A percentile compares a stretch with the other conserved stretches of the same genome.
Conservation (phyloP, 2,888 invertebrate species). For the Steinernema carpocapsae region DNA sequence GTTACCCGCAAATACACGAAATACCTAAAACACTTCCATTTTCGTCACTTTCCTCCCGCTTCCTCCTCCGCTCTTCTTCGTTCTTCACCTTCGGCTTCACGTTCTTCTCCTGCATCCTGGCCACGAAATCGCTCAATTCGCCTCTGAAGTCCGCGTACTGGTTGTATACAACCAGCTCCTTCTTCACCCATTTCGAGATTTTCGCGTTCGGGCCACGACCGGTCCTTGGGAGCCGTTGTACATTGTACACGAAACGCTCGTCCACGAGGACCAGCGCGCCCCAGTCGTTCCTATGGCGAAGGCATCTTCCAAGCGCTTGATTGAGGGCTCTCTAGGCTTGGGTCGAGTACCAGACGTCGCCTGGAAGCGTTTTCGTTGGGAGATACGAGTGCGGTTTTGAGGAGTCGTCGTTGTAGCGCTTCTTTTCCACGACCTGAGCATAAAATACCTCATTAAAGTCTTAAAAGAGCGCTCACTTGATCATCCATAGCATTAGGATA, state of each 20-base stretch:
- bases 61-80: neutral
- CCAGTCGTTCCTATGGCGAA: slow-evolving; percentile 76
- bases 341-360: slow-evolving; percentile 75
- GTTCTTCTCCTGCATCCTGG: neutral
- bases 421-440: no score
- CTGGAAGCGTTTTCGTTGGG: slow-evolving; percentile 75
- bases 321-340: slow-evolving; percentile 80
- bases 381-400: no score
- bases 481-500: slow-evolving; percentile 76
- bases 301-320: slow-evolving; percentile 80
- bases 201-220: neutral
- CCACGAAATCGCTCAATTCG: no score
- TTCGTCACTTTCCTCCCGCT: neutral
- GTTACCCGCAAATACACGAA: no score
- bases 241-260: slow-evolving; percentile 71
- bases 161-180: slow-evolving; percentile 9
- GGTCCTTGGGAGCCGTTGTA: neutral
- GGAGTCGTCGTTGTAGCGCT: no score
- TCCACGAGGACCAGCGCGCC: slow-evolving; percentile 81
- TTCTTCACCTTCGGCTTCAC: neutral
- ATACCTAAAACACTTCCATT: no score
- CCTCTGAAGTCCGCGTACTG: no score
- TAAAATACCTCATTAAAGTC: no score
- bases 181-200: slow-evolving; percentile 20
- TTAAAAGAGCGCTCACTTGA: no score